Base-by-base conservation (phyloP, 2,797 vertebrate genomes). In the Cirrhinus molitorella region DNA sequence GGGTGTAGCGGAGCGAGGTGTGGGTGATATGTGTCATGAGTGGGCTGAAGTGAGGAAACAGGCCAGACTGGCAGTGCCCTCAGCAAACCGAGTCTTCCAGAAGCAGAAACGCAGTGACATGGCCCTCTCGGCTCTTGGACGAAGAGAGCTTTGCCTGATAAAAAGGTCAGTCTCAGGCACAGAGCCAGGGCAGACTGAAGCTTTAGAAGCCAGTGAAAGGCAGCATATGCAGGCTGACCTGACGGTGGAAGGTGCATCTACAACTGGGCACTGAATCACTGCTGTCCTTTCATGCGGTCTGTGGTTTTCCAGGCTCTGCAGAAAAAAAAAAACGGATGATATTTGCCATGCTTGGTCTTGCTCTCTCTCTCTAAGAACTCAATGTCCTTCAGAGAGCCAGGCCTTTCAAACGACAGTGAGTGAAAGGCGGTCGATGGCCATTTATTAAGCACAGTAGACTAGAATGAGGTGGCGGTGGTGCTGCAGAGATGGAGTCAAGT, bases 201-300 rank as follows among this genome's bases (percentile, higher is more conserved):
- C 70, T 59, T 61, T 68, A 63, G 61, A 37, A 45, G 45, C 51
- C 23, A 23, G 77, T 85, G 85, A 89, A 45, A 83, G 67, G 57
- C 81, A 83, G 72, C 88, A 87, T 86, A 86, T 88, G 88, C 59
- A 83, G 77, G 51, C 59, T 79, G 71, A 43, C 78, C 79, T 28
- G 34, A 57, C 45, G 43, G 83, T 80, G 68, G 79, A 84, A 85
- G 83, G 61, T 83, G 65, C 53, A 25, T 73, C 76, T 75, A 51
- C 25, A 72, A 86, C 14, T 25, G 25, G 73, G 25, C 80, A 45
- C 55, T 53, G 66, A 84, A 75, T 76, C 65, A 82, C 23, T 45
- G 11, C 37, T 31, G 70, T 55, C 53, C 67, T 61, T 80, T 73
- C 45, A 57, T 55, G 5, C 4, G 0, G 17, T 59, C 57, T 19